These are phyloP conservation scores for Hemicrepidius hirtus DNA, from an alignment of 2,888 invertebrate genomes.

Conservation along the genomic window DNA sequence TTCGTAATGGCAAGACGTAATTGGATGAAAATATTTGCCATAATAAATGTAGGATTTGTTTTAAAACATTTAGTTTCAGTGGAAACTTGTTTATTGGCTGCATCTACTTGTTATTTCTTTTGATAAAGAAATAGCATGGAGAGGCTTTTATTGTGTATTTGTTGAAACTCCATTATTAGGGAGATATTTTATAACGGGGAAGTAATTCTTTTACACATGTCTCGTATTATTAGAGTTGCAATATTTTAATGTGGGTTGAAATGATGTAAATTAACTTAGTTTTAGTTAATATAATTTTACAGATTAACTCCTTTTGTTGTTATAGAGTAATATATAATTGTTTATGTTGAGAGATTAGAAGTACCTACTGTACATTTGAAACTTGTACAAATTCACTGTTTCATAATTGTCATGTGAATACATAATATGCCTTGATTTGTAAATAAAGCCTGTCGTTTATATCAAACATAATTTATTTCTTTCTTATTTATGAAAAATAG, in stretches of 20 bases:
- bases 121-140: not conserved
- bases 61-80: not conserved
- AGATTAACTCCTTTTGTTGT: slow-evolving; percentile 62
- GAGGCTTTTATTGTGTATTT: not conserved
- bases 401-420: slow-evolving; percentile 68
- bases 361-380: slow-evolving; percentile 63
- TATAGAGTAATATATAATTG: slow-evolving; percentile 63
- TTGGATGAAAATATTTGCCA: slow-evolving; percentile 16
- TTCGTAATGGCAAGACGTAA: slow-evolving; percentile 11
- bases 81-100: not conserved
- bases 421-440: slow-evolving; percentile 69
- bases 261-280: slow-evolving; percentile 53
- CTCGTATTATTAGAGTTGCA: slow-evolving; percentile 50
- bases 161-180: not conserved
- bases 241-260: slow-evolving; percentile 59
- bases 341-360: slow-evolving; percentile 62
- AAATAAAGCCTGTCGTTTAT: slow-evolving; percentile 67
- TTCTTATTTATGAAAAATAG: too few relatives aligned
- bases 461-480: too few relatives aligned
- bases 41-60: slow-evolving; percentile 2
- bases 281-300: slow-evolving; percentile 61
- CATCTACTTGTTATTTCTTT: slow-evolving; percentile 3
- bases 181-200: slow-evolving; percentile 12
- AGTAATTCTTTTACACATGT: slow-evolving; percentile 25
- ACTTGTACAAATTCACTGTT: slow-evolving; percentile 62